Base-by-base conservation (phyloP, 2,113 vertebrate species). In the Excalfactoria chinensis region DNA sequence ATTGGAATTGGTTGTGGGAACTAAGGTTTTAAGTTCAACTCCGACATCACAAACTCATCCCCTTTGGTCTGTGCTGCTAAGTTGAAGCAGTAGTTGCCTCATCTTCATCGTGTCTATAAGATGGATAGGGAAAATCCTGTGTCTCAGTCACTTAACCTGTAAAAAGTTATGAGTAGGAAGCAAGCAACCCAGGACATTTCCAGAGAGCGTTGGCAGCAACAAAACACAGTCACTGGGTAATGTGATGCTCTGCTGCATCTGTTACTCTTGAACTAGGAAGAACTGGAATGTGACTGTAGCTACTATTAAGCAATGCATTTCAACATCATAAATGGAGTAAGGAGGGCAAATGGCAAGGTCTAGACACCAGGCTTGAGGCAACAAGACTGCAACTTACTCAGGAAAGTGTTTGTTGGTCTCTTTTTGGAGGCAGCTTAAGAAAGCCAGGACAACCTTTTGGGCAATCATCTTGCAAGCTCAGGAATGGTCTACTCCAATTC, bases 1-100 rank as follows among this genome's bases (percentile, higher is more conserved):
- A 83, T 91, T 76, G 69, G 23, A 91, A 59, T 85, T 88, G 19
- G 49, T 73, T 85, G 51, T 87, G n/a, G 83, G 34, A 85, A 58
- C 16, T 6, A 79, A 7, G 19, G 35, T 82, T 83, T 2, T 62
- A 85, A 90, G 49, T 91, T 67, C 41, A 89, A 66, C 68, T 82
- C 64, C 55, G 59, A 82, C 26, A 62, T n/a, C 53, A 21, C 78
- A 84, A 53, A 20, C 28, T 77, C 28, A 56, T 35, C 37, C 86
- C 30, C 46, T 84, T 60, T 74, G n/a, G 23, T 87, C 58, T 69
- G 4, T 66, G 11, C 30, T 79, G 6, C 62, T 85, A 13, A 0
- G 12, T 41, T 87, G 78, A 15, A 69, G 53, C 41, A 30, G 18
- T 51, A 41, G 35, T 56, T 74, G 32, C 23, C 14, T 66, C 21